Base-by-base conservation (phyloP, 2,888 invertebrate genomes). In the Ischnus inquisitorius region DNA sequence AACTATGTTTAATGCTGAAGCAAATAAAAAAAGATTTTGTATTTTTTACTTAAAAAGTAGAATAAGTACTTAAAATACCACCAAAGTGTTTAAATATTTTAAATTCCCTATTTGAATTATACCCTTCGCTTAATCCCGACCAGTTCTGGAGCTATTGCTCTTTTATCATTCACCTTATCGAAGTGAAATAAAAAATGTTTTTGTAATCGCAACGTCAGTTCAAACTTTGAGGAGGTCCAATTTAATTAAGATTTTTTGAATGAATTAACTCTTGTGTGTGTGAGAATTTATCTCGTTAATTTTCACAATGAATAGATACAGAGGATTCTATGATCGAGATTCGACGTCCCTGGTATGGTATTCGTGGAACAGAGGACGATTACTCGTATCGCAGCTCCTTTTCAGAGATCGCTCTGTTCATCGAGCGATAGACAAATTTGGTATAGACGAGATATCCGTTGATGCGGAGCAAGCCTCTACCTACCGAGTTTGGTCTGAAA, bases 401-500 rank as follows among this genome's bases (percentile, higher is more conserved):
- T 41, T 65, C 4, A 54, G 54, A 43, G 12, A 25, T 22, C 4
- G 14, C 51, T 57, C n/a, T 51, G 60, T 43, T 65, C 16, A 10
- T 1, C 16, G 41, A 48, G 57, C 43, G 67, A 67, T 67, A 10
- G 25, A 57, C 76, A 34, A 65, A 41, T 62, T 74, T 46, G 62
- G 62, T 60, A 48, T 25, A 28, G 46, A 62, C 74, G 46, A 74
- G 46, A 62, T 19, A 62, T 74, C 46, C 60, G 10, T 28, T 60
- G 5, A 2, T 3, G 48, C n/a, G 4, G 67, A 77, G 54, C 22
- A n/a, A 60, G 48, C 8, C 14, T n/a, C n/a, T n/a, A n/a, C 10
- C 41, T 25, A 19, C 67, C 41, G 68, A 77, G 28, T 68, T 68
- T 77, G 46, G 77, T 68, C 77, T 22, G 34, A 39, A 69, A 62